Base-by-base conservation (phyloP, 2,113 vertebrate genomes). In the Callipepla californica region DNA sequence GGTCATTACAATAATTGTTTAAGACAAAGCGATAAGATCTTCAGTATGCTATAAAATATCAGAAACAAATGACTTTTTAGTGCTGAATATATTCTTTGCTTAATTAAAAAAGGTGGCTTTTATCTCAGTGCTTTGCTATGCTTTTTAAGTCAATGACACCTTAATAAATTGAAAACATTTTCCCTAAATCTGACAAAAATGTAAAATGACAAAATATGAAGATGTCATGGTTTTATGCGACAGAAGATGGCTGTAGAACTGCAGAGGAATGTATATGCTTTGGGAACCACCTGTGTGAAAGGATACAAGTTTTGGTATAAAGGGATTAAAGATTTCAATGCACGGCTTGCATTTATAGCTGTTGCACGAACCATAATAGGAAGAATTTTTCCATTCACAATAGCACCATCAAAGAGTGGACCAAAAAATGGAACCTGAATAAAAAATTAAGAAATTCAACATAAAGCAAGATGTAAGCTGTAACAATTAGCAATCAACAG, bases 251-350 rank as follows among this genome's bases (percentile, higher is more conserved):
- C 72, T 85, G 87, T 53, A 92, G 84, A 59, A 76, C 47, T 75
- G 63, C 25, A 82, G 45, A 69, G 87, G 92, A 92, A 95, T 85
- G 62, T 32, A 92, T 55, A 89, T 74, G 73, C 63, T 69, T 84
- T 90, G 22, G 75, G 92, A 96, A 91, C 28, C 10, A 66, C 68
- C 61, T 81, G 79, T 63, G 47, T 53, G 80, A 97, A 99, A 99
- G 99, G 99, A 99, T 99, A 99, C 99, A 99, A 99, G 97, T 99
- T 99, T 97, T 99, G 99, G 98, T 99, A 99, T 28, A 99, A 97
- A 10, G 99, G 98, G 89, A 99, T 99, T 96, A 99, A 98, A 15
- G 99, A 99, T 93, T 99, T 99, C 83, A 99, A 97, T 38, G 99
- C 99, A 90, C 99, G 98, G 95, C 99, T 99, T 96, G 99, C 99